phyloP scores from a whole-genome alignment of 2,113 vertebrate genomes.

The Sinocyclocheilus rhinocerous region DNA sequence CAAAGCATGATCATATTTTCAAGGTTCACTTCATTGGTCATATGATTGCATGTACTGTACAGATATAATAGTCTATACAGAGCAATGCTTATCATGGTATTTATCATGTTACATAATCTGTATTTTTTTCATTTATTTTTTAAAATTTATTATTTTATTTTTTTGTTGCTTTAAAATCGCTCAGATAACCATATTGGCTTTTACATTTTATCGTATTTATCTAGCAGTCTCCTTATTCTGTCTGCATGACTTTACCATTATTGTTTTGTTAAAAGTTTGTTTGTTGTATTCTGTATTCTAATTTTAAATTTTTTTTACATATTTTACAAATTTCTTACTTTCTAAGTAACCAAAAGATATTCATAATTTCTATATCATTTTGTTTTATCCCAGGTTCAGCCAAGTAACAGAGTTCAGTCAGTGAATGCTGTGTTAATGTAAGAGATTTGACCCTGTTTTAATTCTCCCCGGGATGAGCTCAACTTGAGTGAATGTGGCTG shows the following conservation, averaged over 20 bases:
- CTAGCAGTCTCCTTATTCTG: neutral
- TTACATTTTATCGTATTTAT: neutral
- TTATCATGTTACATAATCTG: too few relatives aligned
- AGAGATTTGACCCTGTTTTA: neutral
- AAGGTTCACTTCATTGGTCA: too few relatives aligned
- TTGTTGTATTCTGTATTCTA: too few relatives aligned
- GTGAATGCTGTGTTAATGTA: neutral
- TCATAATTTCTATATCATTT: too few relatives aligned
- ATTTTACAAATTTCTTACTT: too few relatives aligned
- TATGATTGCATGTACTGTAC: too few relatives aligned
- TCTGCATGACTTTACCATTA: neutral
- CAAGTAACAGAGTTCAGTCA: neutral
- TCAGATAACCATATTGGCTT: neutral
- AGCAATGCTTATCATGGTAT: too few relatives aligned
- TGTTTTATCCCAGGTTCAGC: neutral
- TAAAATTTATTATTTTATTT: neutral
- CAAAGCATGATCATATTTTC: neutral
- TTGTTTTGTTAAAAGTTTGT: too few relatives aligned
- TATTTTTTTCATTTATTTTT: too few relatives aligned
- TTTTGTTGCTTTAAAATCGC: neutral
- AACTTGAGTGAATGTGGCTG: slow-evolving; percentile 78
- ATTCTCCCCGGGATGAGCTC: slow-evolving; percentile 72
- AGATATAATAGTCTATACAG: too few relatives aligned
- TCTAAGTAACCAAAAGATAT: too few relatives aligned
- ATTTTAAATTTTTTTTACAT: too few relatives aligned